Conservation (phyloP, 2,113 vertebrate species). For the Xenopus laevis region DNA sequence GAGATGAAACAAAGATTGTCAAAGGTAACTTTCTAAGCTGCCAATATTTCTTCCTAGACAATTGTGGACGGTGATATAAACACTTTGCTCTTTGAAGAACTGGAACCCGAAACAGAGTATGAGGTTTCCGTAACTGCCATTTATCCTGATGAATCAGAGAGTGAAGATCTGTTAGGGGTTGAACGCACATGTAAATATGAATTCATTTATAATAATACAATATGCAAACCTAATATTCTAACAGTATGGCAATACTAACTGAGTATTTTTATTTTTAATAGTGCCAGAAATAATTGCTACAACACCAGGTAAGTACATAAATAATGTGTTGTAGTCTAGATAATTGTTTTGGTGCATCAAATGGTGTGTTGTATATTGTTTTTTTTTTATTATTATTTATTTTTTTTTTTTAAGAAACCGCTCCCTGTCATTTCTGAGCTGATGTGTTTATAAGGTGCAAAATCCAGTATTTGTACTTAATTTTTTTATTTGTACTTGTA, state of each 20-base stretch:
- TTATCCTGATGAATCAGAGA: constrained; percentile 95
- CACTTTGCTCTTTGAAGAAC: constrained; percentile 68
- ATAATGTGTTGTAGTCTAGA: too few relatives aligned
- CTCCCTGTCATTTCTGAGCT: too few relatives aligned
- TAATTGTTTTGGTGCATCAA: too few relatives aligned
- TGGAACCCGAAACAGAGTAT: constrained; percentile 84
- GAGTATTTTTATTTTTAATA: constrained; percentile 51
- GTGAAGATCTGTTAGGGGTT: constrained; percentile 80
- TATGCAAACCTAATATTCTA: background rate
- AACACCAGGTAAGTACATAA: constrained; percentile 70
- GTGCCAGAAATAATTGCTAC: constrained; percentile 67
- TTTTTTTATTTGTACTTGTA: too few relatives aligned
- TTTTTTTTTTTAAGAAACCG: too few relatives aligned
- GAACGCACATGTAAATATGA: constrained; percentile 81
- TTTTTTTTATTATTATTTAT: too few relatives aligned
- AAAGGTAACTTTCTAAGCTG: background rate
- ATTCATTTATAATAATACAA: constrained; percentile 31
- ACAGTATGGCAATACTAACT: background rate
- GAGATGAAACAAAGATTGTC: background rate
- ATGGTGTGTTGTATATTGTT: too few relatives aligned
- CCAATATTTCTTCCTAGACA: constrained; percentile 59
- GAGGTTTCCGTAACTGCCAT: constrained; percentile 86
- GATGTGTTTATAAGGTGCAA: background rate
- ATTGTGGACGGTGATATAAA: constrained; percentile 82
- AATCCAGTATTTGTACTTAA: background rate